Conservation (phyloP, 2,797 vertebrate species). For the Pygocentrus nattereri region DNA sequence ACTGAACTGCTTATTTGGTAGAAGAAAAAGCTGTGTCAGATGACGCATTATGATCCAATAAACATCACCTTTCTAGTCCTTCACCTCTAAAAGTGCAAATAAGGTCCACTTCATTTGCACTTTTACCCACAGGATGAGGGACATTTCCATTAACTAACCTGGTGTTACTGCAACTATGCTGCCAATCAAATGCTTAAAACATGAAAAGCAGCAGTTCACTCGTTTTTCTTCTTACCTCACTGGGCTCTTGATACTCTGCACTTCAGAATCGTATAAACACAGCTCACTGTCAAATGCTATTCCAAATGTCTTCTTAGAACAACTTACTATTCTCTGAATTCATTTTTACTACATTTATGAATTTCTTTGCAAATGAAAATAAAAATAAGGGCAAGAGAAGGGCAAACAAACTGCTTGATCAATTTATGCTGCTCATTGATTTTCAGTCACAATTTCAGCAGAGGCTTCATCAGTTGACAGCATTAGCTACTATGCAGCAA, state of each 20-base stretch:
- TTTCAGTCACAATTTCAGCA: no score
- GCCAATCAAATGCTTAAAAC: background rate
- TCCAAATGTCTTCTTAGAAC: background rate
- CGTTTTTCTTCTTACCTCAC: background rate
- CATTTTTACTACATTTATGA: background rate
- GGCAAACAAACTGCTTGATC: background rate
- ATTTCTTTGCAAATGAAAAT: no score
- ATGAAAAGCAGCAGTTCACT: background rate
- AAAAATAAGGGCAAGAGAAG: no score
- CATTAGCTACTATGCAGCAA: background rate
- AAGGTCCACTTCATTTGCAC: background rate
- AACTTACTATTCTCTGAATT: background rate
- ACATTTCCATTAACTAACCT: background rate
- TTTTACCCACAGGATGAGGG: background rate
- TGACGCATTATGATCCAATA: background rate
- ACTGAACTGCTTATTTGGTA: background rate
- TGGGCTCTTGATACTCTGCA: background rate
- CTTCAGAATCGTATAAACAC: background rate
- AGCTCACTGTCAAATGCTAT: background rate
- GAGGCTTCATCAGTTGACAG: background rate
- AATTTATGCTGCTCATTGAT: no score
- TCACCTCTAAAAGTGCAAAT: background rate
- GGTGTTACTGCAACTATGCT: background rate
- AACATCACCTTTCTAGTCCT: background rate
- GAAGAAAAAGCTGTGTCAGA: background rate